Base-by-base conservation (phyloP, 2,113 vertebrate genomes). In the Xyliphius kryptos region DNA sequence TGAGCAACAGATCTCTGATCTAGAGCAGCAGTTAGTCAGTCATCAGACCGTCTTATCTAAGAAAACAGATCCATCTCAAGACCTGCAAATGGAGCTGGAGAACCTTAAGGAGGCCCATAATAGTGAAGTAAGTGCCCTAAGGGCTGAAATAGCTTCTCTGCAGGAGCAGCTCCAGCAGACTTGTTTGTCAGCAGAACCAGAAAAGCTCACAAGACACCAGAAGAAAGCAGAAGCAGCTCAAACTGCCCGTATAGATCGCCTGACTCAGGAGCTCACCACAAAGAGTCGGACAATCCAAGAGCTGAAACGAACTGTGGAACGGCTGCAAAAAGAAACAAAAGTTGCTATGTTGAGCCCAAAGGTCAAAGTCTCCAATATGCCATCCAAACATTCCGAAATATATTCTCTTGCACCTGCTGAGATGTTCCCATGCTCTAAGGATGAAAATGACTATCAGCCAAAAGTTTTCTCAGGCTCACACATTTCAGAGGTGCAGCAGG, bases 251-350 rank as follows among this genome's bases (percentile, higher is more conserved):
- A 66, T 96, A 9, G 79, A 87, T 20, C 84, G 87, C 48, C 80
- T 98, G 36, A 92, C 86, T 56, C 86, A 91, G 53, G 92, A 97
- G 49, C 78, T 95, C 14, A 66, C 80, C 2, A 61, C 77, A 2
- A 98, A 95, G 79, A 89, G 78, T 0, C 87, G 74, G 69, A 88
- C 85, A 66, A 83, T 94, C 66, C 90, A 93, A 70, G 89, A 95
- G 48, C 89, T 95, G 66, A 89, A 79, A 5, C 89, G 85, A 77
- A 94, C 91, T 0, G 86, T 97, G 37, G 91, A 95, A 56, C 84
- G 86, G 3, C 88, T 98, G 74, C 91, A 96, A 64, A 91, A 76
- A 72, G 93, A 98, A 74, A 87, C 87, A 54, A 89, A 83, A 74
- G 50, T 37, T 63, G 85, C 91, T 87, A 76, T 91, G 3, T 88